Evolutionary conservation across 2,113 vertebrate species (phyloP).

Genomic region (Balaeniceps rex): DNA sequence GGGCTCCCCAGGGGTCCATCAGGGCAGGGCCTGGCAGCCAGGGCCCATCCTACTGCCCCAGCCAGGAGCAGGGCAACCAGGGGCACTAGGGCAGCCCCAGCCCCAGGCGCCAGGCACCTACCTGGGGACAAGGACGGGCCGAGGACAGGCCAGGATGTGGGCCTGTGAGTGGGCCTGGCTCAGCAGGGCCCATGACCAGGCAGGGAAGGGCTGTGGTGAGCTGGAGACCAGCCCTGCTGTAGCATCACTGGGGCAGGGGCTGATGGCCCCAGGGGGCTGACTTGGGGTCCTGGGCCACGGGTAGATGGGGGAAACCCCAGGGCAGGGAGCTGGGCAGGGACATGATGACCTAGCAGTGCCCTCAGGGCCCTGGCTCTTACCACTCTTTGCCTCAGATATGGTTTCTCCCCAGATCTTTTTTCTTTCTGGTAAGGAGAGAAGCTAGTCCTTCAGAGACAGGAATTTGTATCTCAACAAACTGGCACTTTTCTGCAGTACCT

Average conservation of each 20-base stretch:
- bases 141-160: background rate
- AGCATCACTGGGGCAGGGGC: background rate
- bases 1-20: fast-evolving
- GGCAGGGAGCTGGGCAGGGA: background rate
- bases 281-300: background rate
- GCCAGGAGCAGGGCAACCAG: background rate
- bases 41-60: fast-evolving
- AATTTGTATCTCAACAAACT: background rate
- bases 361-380: background rate
- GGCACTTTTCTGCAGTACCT: background rate
- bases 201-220: background rate
- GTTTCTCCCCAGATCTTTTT: background rate
- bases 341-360: background rate
- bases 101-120: fast-evolving
- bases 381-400: background rate
- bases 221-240: background rate
- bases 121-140: fast-evolving
- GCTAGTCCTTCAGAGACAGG: background rate
- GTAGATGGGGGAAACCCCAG: background rate
- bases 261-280: background rate
- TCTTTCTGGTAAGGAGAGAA: background rate
- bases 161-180: fast-evolving
- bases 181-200: background rate
- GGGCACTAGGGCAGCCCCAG: background rate
- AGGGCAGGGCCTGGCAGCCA: background rate